phyloP scores from a whole-genome alignment of 2,888 invertebrate genomes.

The Morpho achilles region DNA sequence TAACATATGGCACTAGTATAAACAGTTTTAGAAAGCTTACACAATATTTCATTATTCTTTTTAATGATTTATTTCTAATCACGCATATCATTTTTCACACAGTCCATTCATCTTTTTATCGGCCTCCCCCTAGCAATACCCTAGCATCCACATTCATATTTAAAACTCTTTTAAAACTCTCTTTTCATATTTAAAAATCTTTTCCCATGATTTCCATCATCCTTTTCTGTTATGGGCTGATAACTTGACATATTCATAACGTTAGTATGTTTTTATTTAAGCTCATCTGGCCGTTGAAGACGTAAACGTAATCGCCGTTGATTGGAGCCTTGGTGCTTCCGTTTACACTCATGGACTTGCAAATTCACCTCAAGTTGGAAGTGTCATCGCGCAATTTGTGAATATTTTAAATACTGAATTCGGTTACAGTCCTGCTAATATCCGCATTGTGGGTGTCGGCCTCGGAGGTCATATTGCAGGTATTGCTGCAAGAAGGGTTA shows the following conservation, averaged over 20 bases:
- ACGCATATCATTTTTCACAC: too few relatives aligned
- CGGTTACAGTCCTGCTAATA: constrained; percentile 38
- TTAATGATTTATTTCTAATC: too few relatives aligned
- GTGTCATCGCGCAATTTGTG: constrained; percentile 54
- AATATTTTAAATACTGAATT: constrained; percentile 52
- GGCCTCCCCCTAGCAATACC: too few relatives aligned
- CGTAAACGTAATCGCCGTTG: constrained; percentile 62
- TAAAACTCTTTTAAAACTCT: too few relatives aligned
- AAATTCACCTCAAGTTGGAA: constrained; percentile 52
- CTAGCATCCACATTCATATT: too few relatives aligned
- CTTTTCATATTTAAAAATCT: too few relatives aligned
- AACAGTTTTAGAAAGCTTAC: too few relatives aligned
- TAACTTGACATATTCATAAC: background rate
- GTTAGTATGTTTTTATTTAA: constrained; percentile 33
- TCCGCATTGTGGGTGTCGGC: constrained; percentile 66
- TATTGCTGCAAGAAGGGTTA: constrained; percentile 50
- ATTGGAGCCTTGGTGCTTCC: constrained; percentile 54
- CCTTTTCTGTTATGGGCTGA: too few relatives aligned
- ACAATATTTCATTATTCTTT: too few relatives aligned
- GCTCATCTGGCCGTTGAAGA: constrained; percentile 49
- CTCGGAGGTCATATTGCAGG: constrained; percentile 69
- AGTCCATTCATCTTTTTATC: too few relatives aligned
- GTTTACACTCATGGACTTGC: constrained; percentile 54
- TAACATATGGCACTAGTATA: too few relatives aligned
- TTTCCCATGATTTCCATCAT: too few relatives aligned